These are phyloP conservation scores for Chascanopsetta lugubris DNA, from an alignment of 2,113 vertebrate species.

Conservation along the genomic window DNA sequence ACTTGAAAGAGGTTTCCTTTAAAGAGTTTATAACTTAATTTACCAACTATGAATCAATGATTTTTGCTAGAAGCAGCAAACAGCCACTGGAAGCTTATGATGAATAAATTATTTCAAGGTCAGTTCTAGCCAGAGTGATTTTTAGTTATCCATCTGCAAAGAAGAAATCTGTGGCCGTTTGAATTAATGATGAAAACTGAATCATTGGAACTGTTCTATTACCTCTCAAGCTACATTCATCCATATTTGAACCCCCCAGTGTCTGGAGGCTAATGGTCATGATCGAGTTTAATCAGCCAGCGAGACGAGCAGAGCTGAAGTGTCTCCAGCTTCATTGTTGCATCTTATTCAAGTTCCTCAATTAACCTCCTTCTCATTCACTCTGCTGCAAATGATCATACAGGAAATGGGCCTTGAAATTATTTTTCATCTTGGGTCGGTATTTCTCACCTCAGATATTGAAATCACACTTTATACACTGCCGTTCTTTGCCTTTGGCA, in stretches of 20 bases:
- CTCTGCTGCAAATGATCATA: constrained; percentile 1
- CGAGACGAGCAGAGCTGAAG: constrained; percentile 32
- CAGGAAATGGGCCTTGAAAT: constrained; percentile 43
- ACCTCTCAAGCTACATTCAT: constrained; percentile 6
- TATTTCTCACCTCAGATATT: constrained; percentile 14
- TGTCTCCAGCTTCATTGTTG: constrained; percentile 17
- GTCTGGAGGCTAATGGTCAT: constrained; percentile 38
- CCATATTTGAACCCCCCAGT: constrained; percentile 9
- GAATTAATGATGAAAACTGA: constrained; percentile 10
- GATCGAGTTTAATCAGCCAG: constrained; percentile 41
- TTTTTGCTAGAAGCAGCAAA: background rate
- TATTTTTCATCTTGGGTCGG: constrained; percentile 27
- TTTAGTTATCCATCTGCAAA: background rate
- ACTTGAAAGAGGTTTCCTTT: too few species aligned
- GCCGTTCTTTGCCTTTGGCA: too few species aligned
- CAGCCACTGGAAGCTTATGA: background rate
- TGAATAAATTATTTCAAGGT: background rate
- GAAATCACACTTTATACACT: background rate
- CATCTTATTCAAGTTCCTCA: constrained; percentile 23
- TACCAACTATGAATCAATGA: background rate
- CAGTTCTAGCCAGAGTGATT: background rate
- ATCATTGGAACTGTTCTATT: background rate
- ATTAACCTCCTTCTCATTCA: constrained; percentile 44
- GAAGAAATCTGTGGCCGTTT: background rate
- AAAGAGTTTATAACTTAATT: too few species aligned